Conservation (phyloP, 2,113 vertebrate genomes). For the Telmatochromis bifrenatus region DNA sequence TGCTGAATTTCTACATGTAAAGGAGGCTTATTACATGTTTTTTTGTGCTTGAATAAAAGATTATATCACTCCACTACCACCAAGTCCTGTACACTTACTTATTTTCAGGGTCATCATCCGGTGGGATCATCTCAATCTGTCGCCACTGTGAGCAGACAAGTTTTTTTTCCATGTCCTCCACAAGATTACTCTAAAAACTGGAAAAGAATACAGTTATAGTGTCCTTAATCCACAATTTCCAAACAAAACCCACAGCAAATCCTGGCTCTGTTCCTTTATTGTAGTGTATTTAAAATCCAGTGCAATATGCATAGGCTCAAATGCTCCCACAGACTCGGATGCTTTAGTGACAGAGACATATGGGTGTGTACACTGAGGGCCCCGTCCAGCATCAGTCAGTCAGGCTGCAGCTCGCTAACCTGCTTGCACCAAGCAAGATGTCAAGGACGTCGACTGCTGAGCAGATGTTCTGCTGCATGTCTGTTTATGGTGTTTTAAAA, state of each 20-base stretch:
- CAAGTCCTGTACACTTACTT: not conserved
- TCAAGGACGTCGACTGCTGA: not conserved
- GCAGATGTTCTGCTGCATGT: constrained; percentile 30
- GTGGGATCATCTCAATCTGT: not conserved
- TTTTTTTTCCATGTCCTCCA: not conserved
- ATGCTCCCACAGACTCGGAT: constrained; percentile 1
- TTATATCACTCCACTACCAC: not conserved
- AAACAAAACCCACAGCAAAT: not conserved
- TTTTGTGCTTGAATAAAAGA: not conserved
- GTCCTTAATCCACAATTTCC: not conserved
- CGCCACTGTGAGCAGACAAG: not conserved
- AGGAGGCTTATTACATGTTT: not conserved
- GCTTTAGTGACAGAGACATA: constrained; percentile 37
- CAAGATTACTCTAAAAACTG: not conserved
- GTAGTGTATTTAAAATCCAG: not conserved
- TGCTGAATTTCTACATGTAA: not conserved
- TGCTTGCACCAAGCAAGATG: constrained; percentile 11
- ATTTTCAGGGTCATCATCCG: not conserved
- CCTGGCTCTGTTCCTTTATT: not conserved
- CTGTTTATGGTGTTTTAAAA: constrained; percentile 30
- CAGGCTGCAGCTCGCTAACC: constrained; percentile 16
- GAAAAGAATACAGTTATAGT: not conserved
- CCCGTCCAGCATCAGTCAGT: constrained; percentile 23
- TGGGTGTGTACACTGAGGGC: constrained; percentile 31
- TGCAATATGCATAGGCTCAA: not conserved